Percentiles rank a stretch among this genome's conserved stretches.
These are phyloP conservation scores for Crotophaga sulcirostris DNA, from an alignment of 2,113 vertebrate species.

Conservation along the genomic window DNA sequence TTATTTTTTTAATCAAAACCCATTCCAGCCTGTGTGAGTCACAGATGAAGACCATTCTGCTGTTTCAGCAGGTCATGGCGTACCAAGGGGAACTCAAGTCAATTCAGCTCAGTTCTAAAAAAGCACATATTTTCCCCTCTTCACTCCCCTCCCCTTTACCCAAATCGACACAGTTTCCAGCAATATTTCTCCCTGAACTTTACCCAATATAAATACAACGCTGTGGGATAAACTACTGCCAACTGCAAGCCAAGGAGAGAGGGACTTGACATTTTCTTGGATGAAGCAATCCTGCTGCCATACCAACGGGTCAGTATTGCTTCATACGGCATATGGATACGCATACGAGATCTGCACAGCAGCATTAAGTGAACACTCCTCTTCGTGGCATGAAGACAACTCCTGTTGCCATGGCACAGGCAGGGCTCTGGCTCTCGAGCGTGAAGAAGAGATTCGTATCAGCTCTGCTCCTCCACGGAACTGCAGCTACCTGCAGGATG, in stretches of 20 bases:
- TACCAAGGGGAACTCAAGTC: not conserved
- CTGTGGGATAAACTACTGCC: slow-evolving; percentile 12
- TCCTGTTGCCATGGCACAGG: slow-evolving; percentile 31
- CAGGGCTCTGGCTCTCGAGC: not conserved
- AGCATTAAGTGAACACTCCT: not conserved
- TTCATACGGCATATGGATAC: not conserved
- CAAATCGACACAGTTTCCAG: not conserved
- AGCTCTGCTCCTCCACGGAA: not conserved
- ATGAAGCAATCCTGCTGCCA: not conserved
- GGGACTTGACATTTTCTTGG: slow-evolving; percentile 29
- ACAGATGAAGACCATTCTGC: slow-evolving; percentile 18
- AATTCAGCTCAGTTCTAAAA: not conserved
- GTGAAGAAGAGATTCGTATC: not conserved
- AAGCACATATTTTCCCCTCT: not conserved
- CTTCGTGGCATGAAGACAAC: not conserved
- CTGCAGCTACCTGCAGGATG: not conserved
- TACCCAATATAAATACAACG: not conserved
- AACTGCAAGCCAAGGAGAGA: slow-evolving; percentile 15
- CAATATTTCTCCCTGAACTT: slow-evolving; percentile 45
- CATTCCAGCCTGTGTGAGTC: not conserved
- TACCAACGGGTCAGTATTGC: not conserved
- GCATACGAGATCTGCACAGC: not conserved
- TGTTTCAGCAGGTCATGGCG: slow-evolving; percentile 16
- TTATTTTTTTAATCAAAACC: not conserved
- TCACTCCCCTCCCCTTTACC: not conserved